Conservation (phyloP, 2,797 vertebrate species). For the Echiichthys vipera region DNA sequence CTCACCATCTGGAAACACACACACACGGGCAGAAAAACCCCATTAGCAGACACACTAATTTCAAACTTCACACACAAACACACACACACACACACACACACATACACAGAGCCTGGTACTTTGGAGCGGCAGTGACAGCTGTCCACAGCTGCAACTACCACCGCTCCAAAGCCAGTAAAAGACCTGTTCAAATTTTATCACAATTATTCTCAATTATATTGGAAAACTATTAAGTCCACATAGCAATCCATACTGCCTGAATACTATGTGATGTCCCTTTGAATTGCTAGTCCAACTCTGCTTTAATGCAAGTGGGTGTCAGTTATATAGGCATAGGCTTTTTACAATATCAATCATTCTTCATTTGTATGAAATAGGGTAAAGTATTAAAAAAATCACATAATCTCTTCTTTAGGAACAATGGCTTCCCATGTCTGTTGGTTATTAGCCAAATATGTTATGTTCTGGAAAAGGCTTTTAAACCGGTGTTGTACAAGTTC, state of each 20-base stretch:
- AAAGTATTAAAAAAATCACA: background rate
- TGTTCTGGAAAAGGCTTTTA: background rate
- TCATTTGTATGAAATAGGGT: background rate
- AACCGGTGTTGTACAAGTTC: background rate
- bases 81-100: slow-evolving; percentile 5
- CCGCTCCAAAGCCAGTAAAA: background rate
- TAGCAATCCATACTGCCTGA: background rate
- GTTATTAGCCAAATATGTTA: background rate
- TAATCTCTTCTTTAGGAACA: background rate
- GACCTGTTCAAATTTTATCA: background rate
- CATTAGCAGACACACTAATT: slow-evolving; percentile 38
- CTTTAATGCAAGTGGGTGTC: background rate
- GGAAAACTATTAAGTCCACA: background rate
- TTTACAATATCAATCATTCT: background rate
- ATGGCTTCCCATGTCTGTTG: background rate
- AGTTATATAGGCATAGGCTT: background rate
- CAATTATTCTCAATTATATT: background rate
- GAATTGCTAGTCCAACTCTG: background rate
- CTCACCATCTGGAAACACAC: slow-evolving; percentile 91
- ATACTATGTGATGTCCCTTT: background rate
- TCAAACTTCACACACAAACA: slow-evolving; percentile 24
- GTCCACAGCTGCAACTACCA: background rate
- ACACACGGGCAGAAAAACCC: slow-evolving; percentile 40
- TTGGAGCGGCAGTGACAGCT: slow-evolving; percentile 5
- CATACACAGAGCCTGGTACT: background rate